Base-by-base conservation (phyloP, 2,113 vertebrate genomes). In the Egretta garzetta region DNA sequence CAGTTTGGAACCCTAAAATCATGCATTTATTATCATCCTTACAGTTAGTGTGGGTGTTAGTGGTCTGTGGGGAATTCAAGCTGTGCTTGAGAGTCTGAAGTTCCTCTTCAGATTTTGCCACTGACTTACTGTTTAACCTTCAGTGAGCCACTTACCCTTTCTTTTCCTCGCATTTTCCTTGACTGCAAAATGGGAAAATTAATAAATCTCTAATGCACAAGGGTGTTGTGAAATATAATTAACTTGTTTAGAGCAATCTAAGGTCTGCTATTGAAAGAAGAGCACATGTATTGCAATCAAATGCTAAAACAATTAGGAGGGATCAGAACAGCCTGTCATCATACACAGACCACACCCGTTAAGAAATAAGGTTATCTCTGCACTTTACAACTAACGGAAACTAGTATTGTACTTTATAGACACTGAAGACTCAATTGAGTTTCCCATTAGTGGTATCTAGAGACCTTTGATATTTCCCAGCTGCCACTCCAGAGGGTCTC, bases 151-250 rank as follows among this genome's bases (percentile, higher is more conserved):
- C 53, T 87, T 95, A 68, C 43, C 14, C 28, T 95, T 79, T 73
- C 22, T 75, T 68, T 89, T 68, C 14, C 33, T 90, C 64, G 18
- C 18, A 80, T 92, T 88, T 89, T 85, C 87, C 68, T 80, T 72
- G 53, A 33, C 39, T 80, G 39, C 67, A 64, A 96, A 97, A 84
- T 16, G 39, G 39, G 80, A 89, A 82, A 95, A 93, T 72, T 79
- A 95, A 76, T 95, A 41, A 59, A 89, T 87, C 45, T 70, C 56
- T 97, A 77, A 75, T 80, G 64, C 85, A 87, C 85, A 88, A 77
- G 72, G 70, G 74, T 90, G 88, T 81, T 90, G 88, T 93, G 94
- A 95, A 97, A 95, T 80, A 50, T 86, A 94, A 97, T 97, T 95
- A 93, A 83, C 84, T 95, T 95, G 64, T 96, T 96, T 96, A 95